Conservation (phyloP, 1,140 invertebrate species). For the Eupeodes corollae region DNA sequence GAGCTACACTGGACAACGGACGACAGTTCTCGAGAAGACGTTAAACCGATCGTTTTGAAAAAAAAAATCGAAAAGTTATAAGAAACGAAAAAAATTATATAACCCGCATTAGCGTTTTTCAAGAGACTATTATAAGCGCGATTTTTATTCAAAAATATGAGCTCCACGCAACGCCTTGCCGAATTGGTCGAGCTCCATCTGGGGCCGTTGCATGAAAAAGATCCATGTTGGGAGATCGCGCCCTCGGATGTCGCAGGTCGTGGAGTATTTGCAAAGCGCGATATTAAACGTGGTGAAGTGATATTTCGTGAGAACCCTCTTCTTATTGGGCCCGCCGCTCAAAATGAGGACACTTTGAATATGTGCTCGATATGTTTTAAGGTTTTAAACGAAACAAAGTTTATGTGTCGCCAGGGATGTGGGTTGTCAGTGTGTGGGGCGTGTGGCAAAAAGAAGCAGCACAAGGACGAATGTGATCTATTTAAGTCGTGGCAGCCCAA, state of each 20-base stretch:
- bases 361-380: slow-evolving; percentile 27
- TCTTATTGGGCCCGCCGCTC: slow-evolving; percentile 47
- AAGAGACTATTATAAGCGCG: too few relatives aligned
- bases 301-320: slow-evolving; percentile 56
- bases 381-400: slow-evolving; percentile 34
- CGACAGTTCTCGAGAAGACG: too few relatives aligned
- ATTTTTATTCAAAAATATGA: slow-evolving; percentile 22
- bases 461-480: slow-evolving; percentile 48
- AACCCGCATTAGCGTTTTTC: too few relatives aligned
- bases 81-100: too few relatives aligned
- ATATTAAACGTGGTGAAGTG: slow-evolving; percentile 52
- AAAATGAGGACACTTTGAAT: slow-evolving; percentile 28
- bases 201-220: slow-evolving; percentile 34
- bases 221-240: slow-evolving; percentile 31
- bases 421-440: slow-evolving; percentile 36
- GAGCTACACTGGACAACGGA: too few relatives aligned
- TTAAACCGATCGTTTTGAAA: too few relatives aligned
- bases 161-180: slow-evolving; percentile 32
- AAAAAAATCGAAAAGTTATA: too few relatives aligned
- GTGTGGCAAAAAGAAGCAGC: slow-evolving; percentile 46
- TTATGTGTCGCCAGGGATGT: slow-evolving; percentile 40
- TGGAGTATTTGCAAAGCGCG: slow-evolving; percentile 51
- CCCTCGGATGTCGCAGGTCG: slow-evolving; percentile 37
- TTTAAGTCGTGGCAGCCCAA: slow-evolving; percentile 43
- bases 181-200: slow-evolving; percentile 28